Percentiles rank a stretch among this genome's conserved stretches.
These are phyloP conservation scores for Eupithecia pulchellata DNA, from an alignment of 2,888 invertebrate species.

Conservation along the genomic window DNA sequence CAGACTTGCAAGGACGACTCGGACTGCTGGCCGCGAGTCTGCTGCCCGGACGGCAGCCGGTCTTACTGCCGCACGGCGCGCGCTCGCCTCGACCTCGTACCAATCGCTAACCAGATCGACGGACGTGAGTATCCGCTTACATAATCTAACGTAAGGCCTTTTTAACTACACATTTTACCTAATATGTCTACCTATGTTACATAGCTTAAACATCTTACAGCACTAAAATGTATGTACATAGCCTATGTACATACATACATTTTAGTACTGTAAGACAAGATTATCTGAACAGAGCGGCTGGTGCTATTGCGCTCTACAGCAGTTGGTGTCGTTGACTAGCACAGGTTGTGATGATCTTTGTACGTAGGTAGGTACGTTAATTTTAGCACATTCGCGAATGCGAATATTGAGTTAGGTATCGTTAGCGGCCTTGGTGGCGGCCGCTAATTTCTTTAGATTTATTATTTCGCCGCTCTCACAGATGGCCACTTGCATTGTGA, in stretches of 20 bases:
- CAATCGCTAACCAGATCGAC: conserved; percentile 87
- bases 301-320: no score
- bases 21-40: conserved; percentile 91
- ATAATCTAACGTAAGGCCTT: conserved; percentile 1
- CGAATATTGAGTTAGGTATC: no score
- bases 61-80: conserved; percentile 90
- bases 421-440: no score
- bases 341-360: not conserved
- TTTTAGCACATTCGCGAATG: no score
- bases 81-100: conserved; percentile 87
- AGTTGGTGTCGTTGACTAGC: not conserved
- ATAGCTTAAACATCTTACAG: no score
- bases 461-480: no score
- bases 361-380: not conserved
- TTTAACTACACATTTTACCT: not conserved
- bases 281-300: no score
- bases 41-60: conserved; percentile 89
- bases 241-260: not conserved
- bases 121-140: conserved; percentile 74
- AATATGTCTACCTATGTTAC: not conserved
- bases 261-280: no score
- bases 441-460: no score
- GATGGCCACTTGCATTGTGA: no score
- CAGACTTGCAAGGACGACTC: conserved; percentile 88
- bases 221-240: no score